Evolutionary conservation across 2,888 invertebrate species (phyloP), one percentile per base, ranked within the genome.

Genomic region (Phengaris alcon): DNA sequence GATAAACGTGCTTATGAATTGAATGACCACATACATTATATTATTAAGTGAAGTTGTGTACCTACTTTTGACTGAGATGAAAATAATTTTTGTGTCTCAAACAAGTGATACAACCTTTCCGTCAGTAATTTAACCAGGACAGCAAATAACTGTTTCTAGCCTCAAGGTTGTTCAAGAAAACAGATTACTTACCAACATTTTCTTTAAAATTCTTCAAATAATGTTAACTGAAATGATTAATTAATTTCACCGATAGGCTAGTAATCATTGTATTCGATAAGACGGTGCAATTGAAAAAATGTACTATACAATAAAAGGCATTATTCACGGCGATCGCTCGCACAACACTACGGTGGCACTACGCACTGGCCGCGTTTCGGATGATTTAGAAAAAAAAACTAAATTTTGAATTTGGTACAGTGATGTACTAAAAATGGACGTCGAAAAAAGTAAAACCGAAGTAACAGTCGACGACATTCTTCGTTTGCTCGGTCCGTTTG

Each of bases 401-500:
- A 35, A n/a, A 75, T 64, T 70, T 70, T 59, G 46, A 68, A 75
- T 76, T 69, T 76, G 73, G 73, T 76, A 74, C 73, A 80, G 78
- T 76, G 74, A 75, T 79, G 77, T 76, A 77, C 78, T 35, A 78
- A 76, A 83, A 84, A 93, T 93, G 93, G 90, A 90, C 86, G 82
- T 85, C 0, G 91, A 92, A 79, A 93, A 92, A 81, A 90, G 87
- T 75, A 82, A 85, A 75, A 84, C 78, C 77, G 90, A 90, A 82
- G 91, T 91, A 84, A 86, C 88, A 2, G 92, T 92, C 81, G 93
- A 93, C 78, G 91, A 91, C 82, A 93, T 93, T 78, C 85, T 93
- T 75, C 82, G 85, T 76, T 84, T 88, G 73, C 79, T 93, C 13
- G 89, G 91, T 78, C 93, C 93, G 2, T 93, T 92, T 52, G 89